Base-by-base conservation (phyloP, 1,140 invertebrate genomes). In the Lepidostoma basale region DNA sequence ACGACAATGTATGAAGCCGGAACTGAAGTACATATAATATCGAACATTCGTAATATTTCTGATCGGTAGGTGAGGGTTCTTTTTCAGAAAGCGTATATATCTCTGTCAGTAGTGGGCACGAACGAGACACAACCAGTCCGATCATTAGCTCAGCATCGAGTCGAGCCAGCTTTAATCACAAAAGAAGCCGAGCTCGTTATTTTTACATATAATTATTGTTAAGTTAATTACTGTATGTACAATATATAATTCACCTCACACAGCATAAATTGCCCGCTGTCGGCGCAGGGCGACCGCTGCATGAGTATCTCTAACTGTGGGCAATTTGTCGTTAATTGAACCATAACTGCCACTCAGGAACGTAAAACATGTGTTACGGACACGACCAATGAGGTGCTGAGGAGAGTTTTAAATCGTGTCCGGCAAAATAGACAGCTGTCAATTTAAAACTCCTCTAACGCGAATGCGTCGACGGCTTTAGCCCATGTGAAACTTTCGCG, bases 321-420 rank as follows among this genome's bases (percentile, higher is more conserved):
- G 67, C 59, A 73, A 73, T 73, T 73, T 73, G 70, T 69, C 67
- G 30, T 69, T 73, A 73, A 73, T 73, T 73, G 70, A 67, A 62
- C 49, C 64, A 49, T 69, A 73, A 73, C 62, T 73, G 70, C 62
- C 45, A 65, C 58, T 67, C 47, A 26, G 47, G 67, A 68, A 66
- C 67, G 70, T 58, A 56, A 73, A 66, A 63, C 59, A 67, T 54
- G 62, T 44, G 58, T 59, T 73, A 45, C 58, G 44, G 26, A 59
- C 40, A 40, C 56, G 4, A 30, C 67, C 62, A 73, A 67, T 73
- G 67, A 67, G 58, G 47, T 40, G 63, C 36, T 49, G 52, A 28
- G 10, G 25, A 44, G 63, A 54, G 33, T 56, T 49, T 2, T n/a
- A 66, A 65, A 54, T 45, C 12, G n/a, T 20, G 16, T 5, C 9